Conservation (phyloP, 1,140 invertebrate species). For the Epicauta chinensis region DNA sequence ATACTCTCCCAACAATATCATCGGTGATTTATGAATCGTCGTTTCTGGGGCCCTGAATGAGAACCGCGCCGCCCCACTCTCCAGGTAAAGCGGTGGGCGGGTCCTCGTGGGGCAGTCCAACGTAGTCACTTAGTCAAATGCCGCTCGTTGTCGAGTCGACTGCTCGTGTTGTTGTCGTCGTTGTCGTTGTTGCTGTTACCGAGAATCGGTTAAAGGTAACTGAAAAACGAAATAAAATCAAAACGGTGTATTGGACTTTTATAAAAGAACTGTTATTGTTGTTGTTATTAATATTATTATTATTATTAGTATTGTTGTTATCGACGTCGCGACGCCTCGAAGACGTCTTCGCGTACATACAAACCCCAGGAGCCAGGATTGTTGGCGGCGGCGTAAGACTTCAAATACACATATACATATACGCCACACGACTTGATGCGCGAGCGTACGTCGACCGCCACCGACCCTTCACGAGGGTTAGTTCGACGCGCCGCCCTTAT, state of each 20-base stretch:
- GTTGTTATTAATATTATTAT: no score
- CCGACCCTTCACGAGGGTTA: constrained; percentile 38
- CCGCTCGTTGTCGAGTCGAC: constrained; percentile 30
- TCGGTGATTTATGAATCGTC: constrained; percentile 39
- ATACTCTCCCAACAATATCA: constrained; percentile 29
- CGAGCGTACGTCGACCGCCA: constrained; percentile 27
- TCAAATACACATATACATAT: no score
- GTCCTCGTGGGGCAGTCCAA: constrained; percentile 32
- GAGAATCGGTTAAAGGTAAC: no score
- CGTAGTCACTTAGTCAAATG: constrained; percentile 40
- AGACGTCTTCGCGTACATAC: background rate
- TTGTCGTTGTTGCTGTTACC: constrained; percentile 4
- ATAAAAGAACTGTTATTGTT: no score
- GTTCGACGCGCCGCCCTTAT: constrained; percentile 40
- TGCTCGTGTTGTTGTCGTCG: constrained; percentile 21
- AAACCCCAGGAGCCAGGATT: no score
- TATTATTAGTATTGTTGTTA: no score
- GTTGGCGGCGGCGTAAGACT: no score
- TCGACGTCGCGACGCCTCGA: background rate
- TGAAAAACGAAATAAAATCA: no score
- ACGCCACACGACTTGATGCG: constrained; percentile 6
- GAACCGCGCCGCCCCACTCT: constrained; percentile 22
- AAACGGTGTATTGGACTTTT: no score
- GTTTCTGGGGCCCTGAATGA: constrained; percentile 27
- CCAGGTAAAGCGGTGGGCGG: constrained; percentile 40